Conservation (phyloP, 2,797 vertebrate species). For the Manis javanica region DNA sequence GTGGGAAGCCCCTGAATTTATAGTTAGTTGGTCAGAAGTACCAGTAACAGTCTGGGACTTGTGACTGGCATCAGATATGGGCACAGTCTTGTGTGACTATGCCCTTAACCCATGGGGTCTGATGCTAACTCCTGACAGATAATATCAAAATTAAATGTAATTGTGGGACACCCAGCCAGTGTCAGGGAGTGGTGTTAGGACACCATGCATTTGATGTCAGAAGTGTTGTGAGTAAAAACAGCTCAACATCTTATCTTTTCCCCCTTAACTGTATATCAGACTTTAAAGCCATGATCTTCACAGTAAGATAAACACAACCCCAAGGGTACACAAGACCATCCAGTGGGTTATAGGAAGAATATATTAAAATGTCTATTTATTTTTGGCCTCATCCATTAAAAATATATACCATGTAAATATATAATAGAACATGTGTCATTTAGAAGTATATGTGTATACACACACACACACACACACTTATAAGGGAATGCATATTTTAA, state of each 20-base stretch:
- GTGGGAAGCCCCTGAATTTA: background rate
- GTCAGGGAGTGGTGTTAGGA: background rate
- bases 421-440: background rate
- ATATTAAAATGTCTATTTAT: background rate
- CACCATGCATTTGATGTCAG: background rate
- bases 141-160: background rate
- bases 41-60: background rate
- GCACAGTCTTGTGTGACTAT: background rate
- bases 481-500: background rate
- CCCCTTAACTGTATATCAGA: background rate
- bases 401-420: background rate
- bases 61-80: background rate
- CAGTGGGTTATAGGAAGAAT: background rate
- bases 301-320: background rate
- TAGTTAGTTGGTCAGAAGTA: background rate
- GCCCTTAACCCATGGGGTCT: background rate
- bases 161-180: background rate
- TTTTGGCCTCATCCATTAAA: constrained; percentile 50
- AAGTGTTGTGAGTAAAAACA: background rate
- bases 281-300: background rate
- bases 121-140: background rate
- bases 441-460: background rate
- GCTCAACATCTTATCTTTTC: background rate
- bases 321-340: background rate
- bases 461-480: background rate